phyloP scores from a whole-genome alignment of 1,140 invertebrate species.

The Meloidogyne exigua region DNA sequence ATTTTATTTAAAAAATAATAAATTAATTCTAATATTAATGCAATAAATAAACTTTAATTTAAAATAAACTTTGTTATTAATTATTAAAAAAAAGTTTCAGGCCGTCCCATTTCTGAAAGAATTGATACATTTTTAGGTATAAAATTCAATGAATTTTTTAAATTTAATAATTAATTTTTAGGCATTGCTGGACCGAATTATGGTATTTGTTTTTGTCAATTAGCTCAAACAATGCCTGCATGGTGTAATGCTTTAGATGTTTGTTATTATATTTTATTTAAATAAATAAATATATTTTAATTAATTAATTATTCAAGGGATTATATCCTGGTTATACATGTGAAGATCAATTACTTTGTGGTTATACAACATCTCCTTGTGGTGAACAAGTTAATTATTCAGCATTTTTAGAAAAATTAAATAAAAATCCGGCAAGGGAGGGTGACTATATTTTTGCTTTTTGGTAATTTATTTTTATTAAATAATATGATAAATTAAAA shows the following conservation, averaged over 20 bases:
- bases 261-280: background rate
- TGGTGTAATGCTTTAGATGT: slow-evolving; percentile 63
- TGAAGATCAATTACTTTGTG: slow-evolving; percentile 61
- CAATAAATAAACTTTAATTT: background rate
- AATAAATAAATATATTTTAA: background rate
- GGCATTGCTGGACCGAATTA: slow-evolving; percentile 61
- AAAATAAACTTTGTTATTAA: too few relatives aligned
- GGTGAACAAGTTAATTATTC: slow-evolving; percentile 58
- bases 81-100: background rate
- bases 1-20: too few relatives aligned
- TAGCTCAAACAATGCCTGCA: slow-evolving; percentile 62
- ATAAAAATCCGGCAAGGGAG: slow-evolving; percentile 54
- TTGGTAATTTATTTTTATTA: slow-evolving; percentile 57
- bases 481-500: slow-evolving; percentile 1
- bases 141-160: background rate
- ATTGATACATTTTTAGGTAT: slow-evolving; percentile 58
- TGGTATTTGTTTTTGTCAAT: slow-evolving; percentile 60
- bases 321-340: slow-evolving; percentile 62
- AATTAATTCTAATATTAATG: too few relatives aligned
- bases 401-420: slow-evolving; percentile 60
- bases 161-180: slow-evolving; percentile 1
- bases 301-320: slow-evolving; percentile 14
- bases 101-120: slow-evolving; percentile 41
- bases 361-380: slow-evolving; percentile 57
- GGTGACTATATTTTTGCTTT: slow-evolving; percentile 62